Evolutionary conservation across 2,797 vertebrate species (phyloP), one percentile per base, ranked within the genome.

Genomic region (Anniella stebbinsi): DNA sequence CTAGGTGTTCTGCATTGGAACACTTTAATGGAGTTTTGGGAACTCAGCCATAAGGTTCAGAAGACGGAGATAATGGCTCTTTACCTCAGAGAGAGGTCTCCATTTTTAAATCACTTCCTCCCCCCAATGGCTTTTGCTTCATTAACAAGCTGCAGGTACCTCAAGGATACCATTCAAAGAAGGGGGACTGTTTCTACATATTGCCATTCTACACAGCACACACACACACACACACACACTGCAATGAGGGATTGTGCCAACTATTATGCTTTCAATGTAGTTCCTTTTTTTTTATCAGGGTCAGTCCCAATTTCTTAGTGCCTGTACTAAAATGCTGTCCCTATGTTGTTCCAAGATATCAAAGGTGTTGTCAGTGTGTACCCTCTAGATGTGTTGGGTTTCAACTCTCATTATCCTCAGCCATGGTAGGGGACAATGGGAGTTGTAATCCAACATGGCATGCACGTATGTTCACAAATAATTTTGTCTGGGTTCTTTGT

Each of bases 11-110:
- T 36, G 21, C 30, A 36, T 30, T 51, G 60, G 36, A 80, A 80
- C 33, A 30, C 11, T 80, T 51, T 87, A 87, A 87, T 87, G 45
- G 86, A 3, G 21, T 69, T 80, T 78, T 87, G 75, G 76, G 76
- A 87, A 69, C 33, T 21, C 41, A 69, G 75, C 86, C 76, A 80
- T 69, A 8, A 33, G 21, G 63, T 33, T 36, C 86, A 2, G 28
- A 67, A 87, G 75, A n/a, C 33, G 15, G 60, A 80, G 75, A 33
- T 66, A 77, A 48, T 78, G 75, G 60, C 60, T 48, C 41, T 78
- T 72, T 72, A 25, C 38, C 75, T 67, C 60, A 12, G 36, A 60
- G 57, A 77, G 36, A 76, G 73, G 73, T 60, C 73, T 45, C n/a
- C 3, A 17, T 66, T 63, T 30, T 45, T 9, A 67, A 48, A 84